phyloP scores from a whole-genome alignment of 2,113 vertebrate species.

The Rissa tridactyla region DNA sequence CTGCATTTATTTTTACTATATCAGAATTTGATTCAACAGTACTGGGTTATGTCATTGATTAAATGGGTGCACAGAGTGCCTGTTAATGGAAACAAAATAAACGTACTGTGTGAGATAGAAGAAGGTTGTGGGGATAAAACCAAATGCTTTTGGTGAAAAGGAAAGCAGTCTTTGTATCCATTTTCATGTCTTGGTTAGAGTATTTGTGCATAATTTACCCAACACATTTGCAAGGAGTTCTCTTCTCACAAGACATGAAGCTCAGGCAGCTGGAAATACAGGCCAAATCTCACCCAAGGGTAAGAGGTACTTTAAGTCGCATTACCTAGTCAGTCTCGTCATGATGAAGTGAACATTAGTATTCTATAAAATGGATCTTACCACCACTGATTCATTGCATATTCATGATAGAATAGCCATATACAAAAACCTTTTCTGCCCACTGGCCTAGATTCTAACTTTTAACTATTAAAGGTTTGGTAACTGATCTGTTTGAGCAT shows the following conservation, averaged over 20 bases:
- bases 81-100: constrained; percentile 4
- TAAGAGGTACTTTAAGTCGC: background rate
- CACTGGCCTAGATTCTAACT: background rate
- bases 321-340: background rate
- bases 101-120: background rate
- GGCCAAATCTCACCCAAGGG: background rate
- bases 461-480: background rate
- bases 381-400: background rate
- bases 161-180: background rate
- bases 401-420: background rate
- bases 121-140: background rate
- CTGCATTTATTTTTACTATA: background rate
- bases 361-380: background rate
- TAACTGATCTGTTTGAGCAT: background rate
- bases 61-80: background rate
- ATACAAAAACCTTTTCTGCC: background rate
- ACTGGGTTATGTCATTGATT: background rate
- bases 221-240: background rate
- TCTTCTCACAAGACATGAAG: background rate
- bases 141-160: background rate
- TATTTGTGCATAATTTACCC: background rate
- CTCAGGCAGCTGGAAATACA: background rate
- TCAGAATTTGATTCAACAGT: background rate
- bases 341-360: background rate
- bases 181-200: background rate